Base-by-base conservation (phyloP, 1,140 invertebrate genomes). In the Pentalonia nigronervosa region DNA sequence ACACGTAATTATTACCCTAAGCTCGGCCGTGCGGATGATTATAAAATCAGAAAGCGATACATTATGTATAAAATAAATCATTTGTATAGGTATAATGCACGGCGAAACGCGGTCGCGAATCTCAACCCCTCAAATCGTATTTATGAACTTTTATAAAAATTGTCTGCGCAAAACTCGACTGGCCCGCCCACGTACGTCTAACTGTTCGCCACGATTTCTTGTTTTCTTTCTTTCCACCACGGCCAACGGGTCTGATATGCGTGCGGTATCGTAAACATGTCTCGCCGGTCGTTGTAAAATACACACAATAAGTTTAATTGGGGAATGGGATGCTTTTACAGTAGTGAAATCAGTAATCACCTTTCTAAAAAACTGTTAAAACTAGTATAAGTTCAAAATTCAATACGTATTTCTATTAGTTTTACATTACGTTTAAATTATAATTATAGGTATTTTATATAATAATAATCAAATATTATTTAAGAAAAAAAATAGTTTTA, bases 41-140 rank as follows among this genome's bases (percentile, higher is more conserved):
- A 67, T 67, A 67, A 67, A 67, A n/a, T 67, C 30, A 30, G 60
- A n/a, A 17, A 76, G n/a, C 30, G 11, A n/a, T 76, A 76, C 60
- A 76, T n/a, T 76, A 34, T 60, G 56, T 76, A 76, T n/a, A 17
- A 14, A 76, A 76, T 17, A 76, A 76, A 76, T 76, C 60, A 14
- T 76, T 1, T 76, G 60, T 76, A 76, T 76, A 76, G 60, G n/a
- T 76, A 76, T 76, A 76, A n/a, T 4, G 14, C 60, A 14, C 4
- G 60, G 60, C 17, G 2, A 76, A n/a, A 76, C 14, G 14, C 60
- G 30, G n/a, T 76, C 60, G 60, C 60, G 30, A 76, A 76, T n/a
- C 60, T 76, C 60, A n/a, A 76, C 60, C 60, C 60, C n/a, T 76
- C n/a, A 34, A 76, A 76, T 76, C 60, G 30, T 76, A 76, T 76